These are phyloP conservation scores for Forbesichthys agassizii DNA, from an alignment of 2,113 vertebrate genomes.

Conservation along the genomic window DNA sequence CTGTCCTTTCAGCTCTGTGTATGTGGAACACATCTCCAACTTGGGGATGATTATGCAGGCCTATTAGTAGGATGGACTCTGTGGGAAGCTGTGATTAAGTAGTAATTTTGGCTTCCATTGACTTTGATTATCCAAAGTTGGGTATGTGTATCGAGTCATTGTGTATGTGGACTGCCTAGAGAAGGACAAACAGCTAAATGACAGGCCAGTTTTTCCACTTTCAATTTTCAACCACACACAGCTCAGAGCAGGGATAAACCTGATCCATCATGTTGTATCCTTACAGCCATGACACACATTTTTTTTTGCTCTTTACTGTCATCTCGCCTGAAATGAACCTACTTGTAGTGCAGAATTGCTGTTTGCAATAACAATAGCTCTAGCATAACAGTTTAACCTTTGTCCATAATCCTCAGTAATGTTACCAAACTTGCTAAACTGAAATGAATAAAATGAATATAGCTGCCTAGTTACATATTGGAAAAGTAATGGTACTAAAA, in stretches of 20 bases:
- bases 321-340: too few relatives aligned
- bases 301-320: neutral
- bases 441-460: too few relatives aligned
- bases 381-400: too few relatives aligned
- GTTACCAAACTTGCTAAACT: too few relatives aligned
- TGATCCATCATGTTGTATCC: neutral
- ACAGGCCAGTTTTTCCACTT: neutral
- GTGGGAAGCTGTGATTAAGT: neutral
- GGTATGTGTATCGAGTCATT: constrained; percentile 4
- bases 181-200: neutral
- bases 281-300: too few relatives aligned
- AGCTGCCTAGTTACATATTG: too few relatives aligned
- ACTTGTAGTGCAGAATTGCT: too few relatives aligned
- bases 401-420: too few relatives aligned
- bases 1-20: neutral
- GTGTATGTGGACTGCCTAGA: constrained; percentile 11
- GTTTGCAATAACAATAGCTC: too few relatives aligned
- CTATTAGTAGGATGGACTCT: neutral
- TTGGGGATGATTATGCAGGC: neutral
- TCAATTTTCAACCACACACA: neutral
- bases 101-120: neutral
- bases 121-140: neutral
- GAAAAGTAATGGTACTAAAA: neutral
- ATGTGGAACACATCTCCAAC: neutral
- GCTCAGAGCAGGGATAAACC: neutral